These are phyloP conservation scores for Podarcis cretensis DNA, from an alignment of 2,113 vertebrate genomes.

Conservation along the genomic window DNA sequence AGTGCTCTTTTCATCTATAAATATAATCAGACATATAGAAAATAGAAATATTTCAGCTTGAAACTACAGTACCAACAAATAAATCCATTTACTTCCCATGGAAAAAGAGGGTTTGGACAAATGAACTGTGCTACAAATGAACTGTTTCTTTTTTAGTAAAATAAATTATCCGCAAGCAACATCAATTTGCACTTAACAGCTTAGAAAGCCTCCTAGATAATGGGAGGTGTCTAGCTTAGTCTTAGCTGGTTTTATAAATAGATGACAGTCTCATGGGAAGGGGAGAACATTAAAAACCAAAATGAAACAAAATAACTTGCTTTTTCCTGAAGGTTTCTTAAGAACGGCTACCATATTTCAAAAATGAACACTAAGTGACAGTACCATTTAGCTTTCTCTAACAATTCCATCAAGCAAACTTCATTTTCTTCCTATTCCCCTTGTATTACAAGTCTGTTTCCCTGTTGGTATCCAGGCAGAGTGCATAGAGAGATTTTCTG, in stretches of 20 bases:
- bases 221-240: conserved; percentile 66
- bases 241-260: conserved; percentile 80
- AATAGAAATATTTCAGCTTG: conserved; percentile 68
- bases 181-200: conserved; percentile 56
- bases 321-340: conserved; percentile 48
- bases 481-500: conserved; percentile 89
- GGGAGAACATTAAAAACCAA: conserved; percentile 26
- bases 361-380: conserved; percentile 67
- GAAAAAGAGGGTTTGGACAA: conserved; percentile 28
- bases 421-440: not conserved
- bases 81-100: conserved; percentile 55
- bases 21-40: conserved; percentile 66
- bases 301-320: conserved; percentile 47
- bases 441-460: conserved; percentile 88
- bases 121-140: conserved; percentile 57
- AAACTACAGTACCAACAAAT: conserved; percentile 64
- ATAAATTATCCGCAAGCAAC: conserved; percentile 64
- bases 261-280: conserved; percentile 68
- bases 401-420: conserved; percentile 16
- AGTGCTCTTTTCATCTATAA: conserved; percentile 57
- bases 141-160: conserved; percentile 48
- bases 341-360: conserved; percentile 50
- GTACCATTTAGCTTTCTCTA: not conserved
- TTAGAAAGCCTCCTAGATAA: conserved; percentile 60
- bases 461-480: conserved; percentile 88